Conservation (phyloP, 2,113 vertebrate genomes). For the Antechinus flavipes region DNA sequence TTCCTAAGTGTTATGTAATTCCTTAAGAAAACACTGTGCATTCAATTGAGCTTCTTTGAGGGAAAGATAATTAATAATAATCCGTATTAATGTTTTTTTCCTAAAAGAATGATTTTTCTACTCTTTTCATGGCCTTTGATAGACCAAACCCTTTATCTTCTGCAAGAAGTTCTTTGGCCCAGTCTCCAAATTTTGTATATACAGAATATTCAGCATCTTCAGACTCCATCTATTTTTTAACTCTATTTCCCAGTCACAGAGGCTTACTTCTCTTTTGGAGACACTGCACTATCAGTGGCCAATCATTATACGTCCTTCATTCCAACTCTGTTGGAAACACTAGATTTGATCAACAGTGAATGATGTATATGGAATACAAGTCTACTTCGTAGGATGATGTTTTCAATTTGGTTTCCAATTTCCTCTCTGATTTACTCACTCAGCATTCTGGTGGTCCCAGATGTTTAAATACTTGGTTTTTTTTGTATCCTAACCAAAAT, state of each 20-base stretch:
- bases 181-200: neutral
- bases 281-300: neutral
- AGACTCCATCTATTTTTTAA: neutral
- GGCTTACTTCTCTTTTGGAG: neutral
- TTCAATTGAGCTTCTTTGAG: neutral
- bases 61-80: neutral
- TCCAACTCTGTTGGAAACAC: neutral
- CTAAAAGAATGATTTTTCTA: neutral
- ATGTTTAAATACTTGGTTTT: too few relatives aligned
- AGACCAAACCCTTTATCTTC: neutral
- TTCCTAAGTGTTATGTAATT: neutral
- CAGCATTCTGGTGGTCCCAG: neutral
- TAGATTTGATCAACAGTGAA: neutral
- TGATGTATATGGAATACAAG: slow-evolving; percentile 38
- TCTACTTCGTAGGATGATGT: slow-evolving; percentile 12
- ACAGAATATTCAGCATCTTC: neutral
- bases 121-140: neutral
- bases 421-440: neutral
- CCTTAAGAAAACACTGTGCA: neutral
- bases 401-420: slow-evolving; percentile 20
- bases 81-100: neutral
- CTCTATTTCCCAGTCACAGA: neutral
- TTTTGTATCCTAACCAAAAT: neutral
- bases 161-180: neutral
- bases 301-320: neutral